Conservation (phyloP, 1,140 invertebrate genomes). For the Venustaconcha ellipsiformis region DNA sequence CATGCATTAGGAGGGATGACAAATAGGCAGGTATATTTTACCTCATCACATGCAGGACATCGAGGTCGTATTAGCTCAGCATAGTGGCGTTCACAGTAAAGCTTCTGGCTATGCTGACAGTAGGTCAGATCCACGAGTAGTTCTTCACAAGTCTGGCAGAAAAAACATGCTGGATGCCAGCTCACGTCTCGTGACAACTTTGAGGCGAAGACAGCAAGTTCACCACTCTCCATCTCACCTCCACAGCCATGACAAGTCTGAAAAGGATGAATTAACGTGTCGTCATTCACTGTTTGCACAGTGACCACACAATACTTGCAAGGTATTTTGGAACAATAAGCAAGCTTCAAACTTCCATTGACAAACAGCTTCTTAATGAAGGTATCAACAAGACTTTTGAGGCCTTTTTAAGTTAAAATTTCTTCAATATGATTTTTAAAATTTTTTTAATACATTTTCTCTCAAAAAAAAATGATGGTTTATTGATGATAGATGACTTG, state of each 20-base stretch:
- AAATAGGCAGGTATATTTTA: constrained; percentile 70
- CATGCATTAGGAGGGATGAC: constrained; percentile 9
- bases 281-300: no score
- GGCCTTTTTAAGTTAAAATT: no score
- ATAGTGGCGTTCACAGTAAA: constrained; percentile 96
- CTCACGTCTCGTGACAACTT: constrained; percentile 83
- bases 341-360: no score
- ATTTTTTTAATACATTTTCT: no score
- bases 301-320: no score
- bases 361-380: no score
- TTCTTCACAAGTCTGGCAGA: constrained; percentile 90
- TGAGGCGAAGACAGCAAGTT: constrained; percentile 79
- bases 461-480: no score
- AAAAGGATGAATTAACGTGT: constrained; percentile 16
- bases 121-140: constrained; percentile 98
- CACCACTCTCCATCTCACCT: constrained; percentile 74
- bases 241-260: constrained; percentile 74
- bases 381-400: no score
- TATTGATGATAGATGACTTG: no score
- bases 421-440: no score
- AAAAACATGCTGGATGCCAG: constrained; percentile 96
- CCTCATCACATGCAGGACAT: constrained; percentile 97
- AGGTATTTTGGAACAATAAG: no score
- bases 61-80: constrained; percentile 95
- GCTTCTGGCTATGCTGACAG: constrained; percentile 81